Base-by-base conservation (phyloP, 2,113 vertebrate species). In the Phainopepla nitens region DNA sequence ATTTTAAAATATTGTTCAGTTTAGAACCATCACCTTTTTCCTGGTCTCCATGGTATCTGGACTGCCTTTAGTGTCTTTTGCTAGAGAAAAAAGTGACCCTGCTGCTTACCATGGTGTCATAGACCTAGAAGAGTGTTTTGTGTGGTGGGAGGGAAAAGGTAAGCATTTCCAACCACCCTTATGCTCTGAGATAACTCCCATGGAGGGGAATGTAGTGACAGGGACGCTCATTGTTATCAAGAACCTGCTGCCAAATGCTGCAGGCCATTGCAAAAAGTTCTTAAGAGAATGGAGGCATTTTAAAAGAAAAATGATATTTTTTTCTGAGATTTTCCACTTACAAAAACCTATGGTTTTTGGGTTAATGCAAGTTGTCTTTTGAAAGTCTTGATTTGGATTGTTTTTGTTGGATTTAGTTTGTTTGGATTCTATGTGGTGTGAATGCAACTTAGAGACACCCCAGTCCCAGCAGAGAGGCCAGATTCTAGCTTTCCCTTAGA, bases 161-260 rank as follows among this genome's bases (percentile, higher is more conserved):
- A 18, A 29, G 42, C 18, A 4, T 54, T 33, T 47, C 50, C 51
- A 68, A 27, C 23, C 21, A 44, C 35, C 7, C 7, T 49, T 13
- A 2, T 42, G 23, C 45, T 69, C 50, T 23, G 25, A 75, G 61
- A 31, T 54, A 50, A 5, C 25, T 15, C 25, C 33, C 10, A 7
- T 41, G 28, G 69, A 54, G 12, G 17, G 6, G 20, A 87, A 7
- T 0, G 0, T 25, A 10, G 5, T 6, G 6, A 36, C 27, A 33
- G n/a, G 31, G 23, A 50, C 29, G 10, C 25, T 42, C 16, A 11
- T 2, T 25, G 21, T 71, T 70, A 22, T 1, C 0, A 0, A 35
- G 39, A 79, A 14, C 29, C n/a, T 87, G 54, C 70, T 85, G 27
- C 39, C 3, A 6, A 54, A 47, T 36, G 33, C 57, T 68, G 24